Base-by-base conservation (phyloP, 2,797 vertebrate species). In the Emydoidea blandingii region DNA sequence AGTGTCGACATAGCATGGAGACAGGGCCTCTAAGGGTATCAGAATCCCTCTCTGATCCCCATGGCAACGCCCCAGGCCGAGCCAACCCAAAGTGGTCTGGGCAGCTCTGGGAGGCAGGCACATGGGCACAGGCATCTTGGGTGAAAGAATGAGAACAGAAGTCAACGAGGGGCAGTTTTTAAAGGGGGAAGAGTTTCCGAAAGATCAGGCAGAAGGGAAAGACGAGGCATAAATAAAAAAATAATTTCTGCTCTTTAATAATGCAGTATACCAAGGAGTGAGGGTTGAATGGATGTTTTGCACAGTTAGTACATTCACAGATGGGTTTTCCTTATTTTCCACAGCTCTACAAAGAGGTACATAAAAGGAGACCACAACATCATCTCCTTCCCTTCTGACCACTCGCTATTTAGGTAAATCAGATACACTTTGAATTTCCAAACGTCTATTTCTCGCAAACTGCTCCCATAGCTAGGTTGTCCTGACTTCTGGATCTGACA, bases 331-430 rank as follows among this genome's bases (percentile, higher is more conserved):
- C 44, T 83, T 83, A 0, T 41, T 76, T 59, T 68, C 0, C 0
- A 85, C 91, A 97, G 96, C 85, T 93, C 93, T 57, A 81, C 82
- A 0, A 96, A 92, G 83, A 92, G 96, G 72, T 81, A 79, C 78
- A 53, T 87, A 68, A 68, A 88, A 83, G 92, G 94, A 50, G 47
- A 94, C 9, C 92, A 76, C 15, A 41, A 0, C 50, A 16, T 41
- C 34, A 1, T 72, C 78, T 79, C 84, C 41, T 59, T 94, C 78
- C 95, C 57, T 0, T 15, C 79, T 8, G 2, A 8, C 0, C 3
- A 87, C 54, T 88, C 89, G 7, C 89, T 25, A 2, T 31, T 59
- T 2, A 1, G 0, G 72, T 96, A 56, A 93, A 74, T 72, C 72
- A 44, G 54, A 59, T 5, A 6, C 9, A 31, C 5, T 11, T n/a